Evolutionary conservation across 2,797 vertebrate genomes (phyloP), one percentile per base, ranked within the genome.

Genomic region (Platyrinchus mystaceus): DNA sequence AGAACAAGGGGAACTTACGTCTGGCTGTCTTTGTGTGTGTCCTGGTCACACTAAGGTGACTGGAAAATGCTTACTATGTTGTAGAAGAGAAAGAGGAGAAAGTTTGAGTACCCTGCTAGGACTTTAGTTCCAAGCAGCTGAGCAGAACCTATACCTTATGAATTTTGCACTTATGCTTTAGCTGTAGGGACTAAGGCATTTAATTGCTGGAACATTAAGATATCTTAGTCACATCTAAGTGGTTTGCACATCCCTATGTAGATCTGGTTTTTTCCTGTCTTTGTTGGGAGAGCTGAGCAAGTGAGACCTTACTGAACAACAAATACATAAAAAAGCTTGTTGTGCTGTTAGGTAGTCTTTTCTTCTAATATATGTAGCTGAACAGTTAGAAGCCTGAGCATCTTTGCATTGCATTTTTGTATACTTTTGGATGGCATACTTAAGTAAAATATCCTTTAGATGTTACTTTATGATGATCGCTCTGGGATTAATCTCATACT

Each of bases 401-500:
- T 90, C 91, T 58, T 71, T 53, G 52, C 6, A 3, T 63, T 79
- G 59, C 6, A 1, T 53, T 94, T 87, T 73, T 47, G 20, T 74
- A 9, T 66, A 44, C 44, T 80, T 94, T 78, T 64, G 88, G 76
- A 84, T 63, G 81, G 75, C 77, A 73, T 68, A 74, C 79, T 95
- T 76, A 53, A 96, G 91, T 7, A 49, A 73, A 92, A 68, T 74
- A 67, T 89, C 93, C 81, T 84, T 90, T 74, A 92, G 94, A 73
- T 95, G 82, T 32, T 90, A 41, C 89, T 95, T 86, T 58, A 32
- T 89, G 89, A 76, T 76, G 89, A 76, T 96, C 46, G 1, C 84
- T 89, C 14, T 23, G 95, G 97, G 96, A 94, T 96, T 97, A 95
- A 91, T 95, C 95, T 96, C 91, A 63, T 93, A 88, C 94, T 95